These are phyloP conservation scores for Oreochromis aureus DNA, from an alignment of 2,113 vertebrate genomes.

Conservation along the genomic window DNA sequence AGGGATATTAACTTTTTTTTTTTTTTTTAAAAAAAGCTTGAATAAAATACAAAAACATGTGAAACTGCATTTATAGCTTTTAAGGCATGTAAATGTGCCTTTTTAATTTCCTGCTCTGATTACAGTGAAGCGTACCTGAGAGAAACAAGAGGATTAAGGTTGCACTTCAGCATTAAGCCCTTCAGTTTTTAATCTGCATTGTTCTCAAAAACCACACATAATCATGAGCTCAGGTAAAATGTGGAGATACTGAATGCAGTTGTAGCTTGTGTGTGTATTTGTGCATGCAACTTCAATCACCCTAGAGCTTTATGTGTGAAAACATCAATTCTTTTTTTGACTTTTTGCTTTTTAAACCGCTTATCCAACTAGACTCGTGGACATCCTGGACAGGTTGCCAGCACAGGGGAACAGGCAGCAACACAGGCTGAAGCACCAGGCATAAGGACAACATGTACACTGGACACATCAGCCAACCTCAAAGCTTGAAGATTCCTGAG, in stretches of 20 bases:
- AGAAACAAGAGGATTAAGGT: not conserved
- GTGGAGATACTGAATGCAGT: not conserved
- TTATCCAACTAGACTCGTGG: not conserved
- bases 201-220: not conserved
- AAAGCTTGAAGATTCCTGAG: not conserved
- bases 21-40: not conserved
- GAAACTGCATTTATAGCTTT: not conserved
- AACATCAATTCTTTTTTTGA: not conserved
- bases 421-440: not conserved
- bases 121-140: not conserved
- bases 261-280: not conserved
- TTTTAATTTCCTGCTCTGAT: not conserved
- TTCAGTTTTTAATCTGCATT: not conserved
- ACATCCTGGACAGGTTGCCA: not conserved
- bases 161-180: not conserved
- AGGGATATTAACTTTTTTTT: accelerated
- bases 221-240: not conserved
- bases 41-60: not conserved
- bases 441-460: not conserved
- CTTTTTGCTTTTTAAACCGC: not conserved
- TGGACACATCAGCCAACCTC: not conserved
- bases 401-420: not conserved
- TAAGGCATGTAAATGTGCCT: not conserved
- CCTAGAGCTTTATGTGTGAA: not conserved
- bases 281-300: not conserved